phyloP scores from a whole-genome alignment of 2,888 invertebrate species.

The Megastigmus dorsalis region DNA sequence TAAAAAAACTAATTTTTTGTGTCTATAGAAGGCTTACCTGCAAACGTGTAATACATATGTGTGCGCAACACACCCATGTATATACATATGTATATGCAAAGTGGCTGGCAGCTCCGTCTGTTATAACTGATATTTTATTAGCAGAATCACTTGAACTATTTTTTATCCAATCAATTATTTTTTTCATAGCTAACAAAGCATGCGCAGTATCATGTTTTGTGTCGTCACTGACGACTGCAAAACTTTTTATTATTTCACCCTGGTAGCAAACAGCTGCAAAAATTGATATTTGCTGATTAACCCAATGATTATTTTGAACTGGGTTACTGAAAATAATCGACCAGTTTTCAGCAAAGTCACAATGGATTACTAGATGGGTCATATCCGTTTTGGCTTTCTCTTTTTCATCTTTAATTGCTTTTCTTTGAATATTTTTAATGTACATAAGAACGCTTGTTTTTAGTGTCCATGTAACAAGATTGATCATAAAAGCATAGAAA shows the following conservation, averaged over 20 bases:
- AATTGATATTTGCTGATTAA: constrained; percentile 36
- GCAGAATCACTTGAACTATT: neutral
- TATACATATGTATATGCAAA: too few relatives aligned
- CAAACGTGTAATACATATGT: too few relatives aligned
- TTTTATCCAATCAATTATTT: neutral
- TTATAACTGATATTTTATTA: neutral
- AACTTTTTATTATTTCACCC: neutral
- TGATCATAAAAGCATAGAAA: neutral
- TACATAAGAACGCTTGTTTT: neutral
- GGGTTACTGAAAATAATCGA: constrained; percentile 19
- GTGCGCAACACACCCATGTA: too few relatives aligned
- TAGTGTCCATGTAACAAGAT: neutral
- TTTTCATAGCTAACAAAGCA: constrained; percentile 16
- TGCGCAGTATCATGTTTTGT: constrained; percentile 34
- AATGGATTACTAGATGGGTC: constrained; percentile 4
- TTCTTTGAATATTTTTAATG: constrained; percentile 7
- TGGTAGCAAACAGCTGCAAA: constrained; percentile 38
- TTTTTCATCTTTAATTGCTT: constrained; percentile 21
- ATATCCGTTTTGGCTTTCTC: neutral
- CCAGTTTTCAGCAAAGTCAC: constrained; percentile 46
- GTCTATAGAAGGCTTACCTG: too few relatives aligned
- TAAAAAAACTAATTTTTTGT: too few relatives aligned
- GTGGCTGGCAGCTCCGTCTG: neutral
- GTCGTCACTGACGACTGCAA: constrained; percentile 40
- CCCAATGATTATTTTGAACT: constrained; percentile 41